These are phyloP conservation scores for Microtus oregoni DNA, from an alignment of 2,113 vertebrate species.

Conservation along the genomic window DNA sequence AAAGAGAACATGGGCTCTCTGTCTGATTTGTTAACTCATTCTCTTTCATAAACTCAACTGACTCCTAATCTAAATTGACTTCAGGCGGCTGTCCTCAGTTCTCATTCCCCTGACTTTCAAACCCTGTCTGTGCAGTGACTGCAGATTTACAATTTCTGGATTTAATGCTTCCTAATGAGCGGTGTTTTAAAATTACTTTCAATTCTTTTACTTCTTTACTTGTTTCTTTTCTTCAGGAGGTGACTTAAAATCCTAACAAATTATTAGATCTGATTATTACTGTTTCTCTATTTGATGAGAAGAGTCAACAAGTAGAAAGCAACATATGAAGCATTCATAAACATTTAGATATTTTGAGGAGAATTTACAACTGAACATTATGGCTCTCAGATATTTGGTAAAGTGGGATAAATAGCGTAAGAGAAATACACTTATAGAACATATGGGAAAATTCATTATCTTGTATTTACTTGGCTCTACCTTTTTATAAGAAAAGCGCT, in stretches of 20 bases:
- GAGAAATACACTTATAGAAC: not conserved
- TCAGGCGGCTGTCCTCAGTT: conserved; percentile 50
- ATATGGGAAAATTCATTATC: not conserved
- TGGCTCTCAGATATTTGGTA: not conserved
- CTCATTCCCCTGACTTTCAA: conserved; percentile 59
- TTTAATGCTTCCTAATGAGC: conserved; percentile 49
- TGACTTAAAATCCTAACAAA: conserved; percentile 60
- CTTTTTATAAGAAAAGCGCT: conserved; percentile 24
- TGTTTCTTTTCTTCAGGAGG: conserved; percentile 64
- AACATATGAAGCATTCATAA: conserved; percentile 54
- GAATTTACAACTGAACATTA: not conserved
- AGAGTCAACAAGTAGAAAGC: conserved; percentile 56
- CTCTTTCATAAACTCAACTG: conserved; percentile 74
- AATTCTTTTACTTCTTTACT: conserved; percentile 60
- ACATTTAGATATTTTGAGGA: conserved; percentile 27
- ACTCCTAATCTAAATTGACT: conserved; percentile 57
- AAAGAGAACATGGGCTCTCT: conserved; percentile 9
- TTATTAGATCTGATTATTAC: not conserved
- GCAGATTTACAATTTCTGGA: conserved; percentile 65
- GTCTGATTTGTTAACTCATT: not conserved
- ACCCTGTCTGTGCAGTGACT: conserved; percentile 55
- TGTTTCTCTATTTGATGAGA: conserved; percentile 52
- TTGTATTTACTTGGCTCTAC: conserved; percentile 20
- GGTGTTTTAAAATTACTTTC: conserved; percentile 66
- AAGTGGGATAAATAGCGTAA: conserved; percentile 29